Conservation (phyloP, 2,888 invertebrate species). For the Ectropis crepuscularia region DNA sequence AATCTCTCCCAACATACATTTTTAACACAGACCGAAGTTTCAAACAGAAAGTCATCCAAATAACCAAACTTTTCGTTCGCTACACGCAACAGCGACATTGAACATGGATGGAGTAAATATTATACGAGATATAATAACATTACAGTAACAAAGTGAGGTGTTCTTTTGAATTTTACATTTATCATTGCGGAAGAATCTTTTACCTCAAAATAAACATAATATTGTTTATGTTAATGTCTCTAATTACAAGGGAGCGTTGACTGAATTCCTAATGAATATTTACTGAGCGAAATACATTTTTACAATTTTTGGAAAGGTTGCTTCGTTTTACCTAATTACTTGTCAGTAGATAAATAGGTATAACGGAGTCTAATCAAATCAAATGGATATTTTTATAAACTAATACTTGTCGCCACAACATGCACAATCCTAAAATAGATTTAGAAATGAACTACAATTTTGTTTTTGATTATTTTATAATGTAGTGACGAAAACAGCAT, state of each 20-base stretch:
- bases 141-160: not conserved
- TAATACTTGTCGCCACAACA: no score
- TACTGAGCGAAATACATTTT: constrained; percentile 5
- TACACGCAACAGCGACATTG: not conserved
- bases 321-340: not conserved
- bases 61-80: constrained; percentile 1
- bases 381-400: no score
- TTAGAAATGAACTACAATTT: no score
- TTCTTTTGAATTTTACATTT: constrained; percentile 6
- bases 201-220: constrained; percentile 9
- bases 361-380: not conserved
- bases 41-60: not conserved
- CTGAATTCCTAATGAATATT: constrained; percentile 14
- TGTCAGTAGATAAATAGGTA: not conserved
- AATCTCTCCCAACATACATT: not conserved
- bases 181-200: constrained; percentile 1
- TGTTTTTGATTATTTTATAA: no score
- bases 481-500: no score
- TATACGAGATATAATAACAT: constrained; percentile 8
- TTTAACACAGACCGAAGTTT: not conserved
- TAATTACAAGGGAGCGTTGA: constrained; percentile 17
- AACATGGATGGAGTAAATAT: not conserved
- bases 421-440: no score
- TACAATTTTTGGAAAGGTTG: not conserved
- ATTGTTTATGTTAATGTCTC: constrained; percentile 17